Conservation (phyloP, 2,797 vertebrate species). For the Myripristis murdjan region DNA sequence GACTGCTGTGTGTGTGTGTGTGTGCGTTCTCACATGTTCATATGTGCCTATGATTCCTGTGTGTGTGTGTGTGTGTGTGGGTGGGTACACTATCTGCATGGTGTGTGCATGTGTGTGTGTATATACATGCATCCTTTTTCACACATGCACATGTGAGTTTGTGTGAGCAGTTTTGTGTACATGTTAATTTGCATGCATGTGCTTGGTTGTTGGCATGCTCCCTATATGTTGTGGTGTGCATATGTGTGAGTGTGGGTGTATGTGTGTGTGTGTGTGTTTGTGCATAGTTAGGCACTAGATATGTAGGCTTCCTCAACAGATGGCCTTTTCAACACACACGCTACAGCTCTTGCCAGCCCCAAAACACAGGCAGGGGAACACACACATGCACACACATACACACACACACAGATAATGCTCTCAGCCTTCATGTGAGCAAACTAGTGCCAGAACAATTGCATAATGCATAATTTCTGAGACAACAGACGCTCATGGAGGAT, state of each 20-base stretch:
- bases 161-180: not conserved
- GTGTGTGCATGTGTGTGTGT: not conserved
- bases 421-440: slow-evolving; percentile 53
- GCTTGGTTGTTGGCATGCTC: slow-evolving; percentile 3
- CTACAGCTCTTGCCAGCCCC: slow-evolving; percentile 56
- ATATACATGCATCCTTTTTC: not conserved
- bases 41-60: too few relatives aligned
- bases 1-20: slow-evolving; percentile 3
- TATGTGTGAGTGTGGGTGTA: too few relatives aligned
- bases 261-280: slow-evolving; percentile 17
- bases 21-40: too few relatives aligned
- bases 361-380: slow-evolving; percentile 20
- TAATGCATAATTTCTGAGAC: slow-evolving; percentile 65
- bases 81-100: not conserved
- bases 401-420: slow-evolving; percentile 44
- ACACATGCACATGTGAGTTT: not conserved
- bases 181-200: not conserved
- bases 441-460: slow-evolving; percentile 60
- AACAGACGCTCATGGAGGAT: slow-evolving; percentile 34
- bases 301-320: slow-evolving; percentile 71
- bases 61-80: not conserved
- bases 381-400: slow-evolving; percentile 14
- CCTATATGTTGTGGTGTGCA: not conserved
- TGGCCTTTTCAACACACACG: slow-evolving; percentile 76
- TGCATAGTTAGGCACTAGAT: slow-evolving; percentile 49